phyloP scores from a whole-genome alignment of 2,113 vertebrate species.

The Channa maculata region DNA sequence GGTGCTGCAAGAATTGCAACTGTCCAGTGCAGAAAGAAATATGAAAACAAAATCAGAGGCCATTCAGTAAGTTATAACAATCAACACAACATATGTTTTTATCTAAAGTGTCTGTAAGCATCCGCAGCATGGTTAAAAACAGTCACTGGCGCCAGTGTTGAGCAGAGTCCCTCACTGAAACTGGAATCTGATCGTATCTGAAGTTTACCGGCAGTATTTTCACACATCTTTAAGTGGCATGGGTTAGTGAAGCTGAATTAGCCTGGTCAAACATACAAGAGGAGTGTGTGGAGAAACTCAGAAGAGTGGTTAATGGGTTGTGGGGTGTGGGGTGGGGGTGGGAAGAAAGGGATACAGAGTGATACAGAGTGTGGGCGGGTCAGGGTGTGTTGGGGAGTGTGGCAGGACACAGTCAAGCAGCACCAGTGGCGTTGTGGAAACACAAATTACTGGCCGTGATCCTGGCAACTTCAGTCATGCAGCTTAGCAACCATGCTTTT shows the following conservation, averaged over 20 bases:
- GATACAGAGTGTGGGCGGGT: conserved; percentile 31
- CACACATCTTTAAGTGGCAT: neutral
- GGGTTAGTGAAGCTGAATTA: conserved; percentile 74
- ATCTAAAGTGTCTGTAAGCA: conserved; percentile 1
- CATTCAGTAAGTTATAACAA: neutral
- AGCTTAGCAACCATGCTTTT: conserved; percentile 72
- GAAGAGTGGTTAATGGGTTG: conserved; percentile 67
- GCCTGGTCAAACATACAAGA: conserved; percentile 52
- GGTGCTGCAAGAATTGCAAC: conserved; percentile 99
- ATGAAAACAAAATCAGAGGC: conserved; percentile 28
- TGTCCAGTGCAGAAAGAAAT: conserved; percentile 71
- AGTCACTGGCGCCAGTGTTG: conserved; percentile 17
- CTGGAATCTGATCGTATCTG: neutral
- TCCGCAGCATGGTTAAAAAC: conserved; percentile 16
- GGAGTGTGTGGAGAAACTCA: conserved; percentile 60
- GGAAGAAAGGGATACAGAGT: conserved; percentile 33
- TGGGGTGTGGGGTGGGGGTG: conserved; percentile 28
- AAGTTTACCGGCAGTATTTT: neutral
- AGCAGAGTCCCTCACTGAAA: conserved; percentile 20
- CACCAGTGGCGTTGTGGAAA: conserved; percentile 61
- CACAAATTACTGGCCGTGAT: conserved; percentile 48
- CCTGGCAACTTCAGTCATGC: conserved; percentile 70
- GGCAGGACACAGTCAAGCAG: conserved; percentile 71
- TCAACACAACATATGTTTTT: neutral
- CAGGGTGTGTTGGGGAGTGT: conserved; percentile 54